Evolutionary conservation across 2,888 invertebrate species (phyloP), one percentile per base, ranked within the genome.

Genomic region (Exocentrus adspersus): DNA sequence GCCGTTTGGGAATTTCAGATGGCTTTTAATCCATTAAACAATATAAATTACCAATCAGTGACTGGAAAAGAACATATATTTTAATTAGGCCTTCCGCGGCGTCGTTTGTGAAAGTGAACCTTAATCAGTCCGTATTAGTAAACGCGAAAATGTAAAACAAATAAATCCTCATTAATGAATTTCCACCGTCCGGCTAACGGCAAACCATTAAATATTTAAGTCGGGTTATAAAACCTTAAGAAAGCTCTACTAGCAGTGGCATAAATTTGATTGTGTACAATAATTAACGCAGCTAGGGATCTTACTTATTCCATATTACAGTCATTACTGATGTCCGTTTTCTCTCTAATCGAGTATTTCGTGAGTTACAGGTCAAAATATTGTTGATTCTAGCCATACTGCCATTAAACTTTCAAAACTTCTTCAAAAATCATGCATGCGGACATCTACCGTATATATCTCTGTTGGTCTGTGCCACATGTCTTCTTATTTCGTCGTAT

Each of bases 141-240:
- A 56, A 50, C 46, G 57, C 54, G 64, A 69, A 69, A 69, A 69
- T 64, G 67, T 58, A 45, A 67, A 65, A 67, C 63, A 64, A 64
- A 65, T 69, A 69, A 69, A 69, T 69, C 66, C 67, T 64, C 67
- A 67, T 69, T 67, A 69, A 57, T 45, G 46, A 46, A 28, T 16
- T 57, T 57, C 57, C 56, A 28, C 46, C 12, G 57, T n/a, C 32
- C 57, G 45, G 46, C 57, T 46, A 57, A 57, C 57, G 57, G 57
- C 28, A 57, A 57, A 45, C 57, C 57, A 46, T 57, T 46, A 57
- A 57, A 57, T 57, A 57, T 57, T 56, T 30, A 46, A 12, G 12
- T 14, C 32, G 56, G 20, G 46, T 46, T 57, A 42, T 32, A 46
- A 28, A 46, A 24, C 45, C 30, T 28, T 32, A 46, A 57, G 46